These are phyloP conservation scores for Drosophila algonquin DNA, from an alignment of 2,888 invertebrate genomes.

Conservation along the genomic window DNA sequence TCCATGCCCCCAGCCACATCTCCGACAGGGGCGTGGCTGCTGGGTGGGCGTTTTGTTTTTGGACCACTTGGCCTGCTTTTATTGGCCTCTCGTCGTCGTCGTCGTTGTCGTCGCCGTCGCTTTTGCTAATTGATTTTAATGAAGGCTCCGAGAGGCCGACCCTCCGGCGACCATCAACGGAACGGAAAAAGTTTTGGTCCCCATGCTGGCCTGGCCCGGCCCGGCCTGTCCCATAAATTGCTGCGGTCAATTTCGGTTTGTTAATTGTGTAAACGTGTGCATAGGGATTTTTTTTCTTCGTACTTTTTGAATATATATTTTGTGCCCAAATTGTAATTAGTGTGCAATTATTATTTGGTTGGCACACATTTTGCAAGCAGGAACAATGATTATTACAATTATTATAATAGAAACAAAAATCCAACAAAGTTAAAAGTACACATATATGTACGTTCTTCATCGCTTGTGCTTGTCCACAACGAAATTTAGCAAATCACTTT, in stretches of 20 bases:
- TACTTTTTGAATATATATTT: slow-evolving; percentile 14
- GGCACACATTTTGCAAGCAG: neutral
- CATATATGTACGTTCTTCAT: no score
- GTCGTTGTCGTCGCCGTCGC: slow-evolving; percentile 45
- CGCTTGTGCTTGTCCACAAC: no score
- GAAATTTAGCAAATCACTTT: no score
- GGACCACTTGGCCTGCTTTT: slow-evolving; percentile 60
- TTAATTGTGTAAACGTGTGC: slow-evolving; percentile 77
- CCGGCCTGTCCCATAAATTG: slow-evolving; percentile 66
- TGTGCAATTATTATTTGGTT: slow-evolving; percentile 63
- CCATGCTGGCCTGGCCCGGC: slow-evolving; percentile 4
- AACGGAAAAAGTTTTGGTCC: slow-evolving; percentile 45
- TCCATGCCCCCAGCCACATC: neutral
- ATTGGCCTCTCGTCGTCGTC: slow-evolving; percentile 70
- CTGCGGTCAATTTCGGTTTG: slow-evolving; percentile 81
- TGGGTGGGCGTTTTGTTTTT: slow-evolving; percentile 52
- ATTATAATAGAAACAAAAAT: no score
- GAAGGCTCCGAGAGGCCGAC: slow-evolving; percentile 50
- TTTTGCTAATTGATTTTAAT: slow-evolving; percentile 78
- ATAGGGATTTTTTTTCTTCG: slow-evolving; percentile 29
- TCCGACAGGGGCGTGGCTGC: slow-evolving; percentile 50
- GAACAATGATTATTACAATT: no score
- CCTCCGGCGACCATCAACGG: slow-evolving; percentile 27
- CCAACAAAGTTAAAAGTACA: no score
- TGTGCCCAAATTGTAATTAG: slow-evolving; percentile 57